A percentile compares a stretch with the other conserved stretches of the same genome.
These are phyloP conservation scores for Andrena chrysosceles DNA, from an alignment of 2,888 invertebrate genomes.

Conservation along the genomic window DNA sequence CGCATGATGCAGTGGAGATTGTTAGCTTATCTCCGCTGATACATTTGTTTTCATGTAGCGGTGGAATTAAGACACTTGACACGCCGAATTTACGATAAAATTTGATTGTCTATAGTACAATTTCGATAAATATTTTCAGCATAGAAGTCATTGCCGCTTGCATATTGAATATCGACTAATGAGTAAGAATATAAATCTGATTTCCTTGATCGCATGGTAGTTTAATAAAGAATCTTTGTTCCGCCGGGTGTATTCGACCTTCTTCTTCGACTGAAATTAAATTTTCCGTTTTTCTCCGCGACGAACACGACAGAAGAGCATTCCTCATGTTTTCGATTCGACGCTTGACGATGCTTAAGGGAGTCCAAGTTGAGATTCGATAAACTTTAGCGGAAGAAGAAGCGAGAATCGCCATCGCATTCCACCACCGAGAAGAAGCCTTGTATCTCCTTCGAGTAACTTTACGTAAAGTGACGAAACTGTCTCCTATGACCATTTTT, in stretches of 20 bases:
- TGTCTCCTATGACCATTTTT: conserved; percentile 28
- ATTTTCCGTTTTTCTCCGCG: conserved; percentile 28
- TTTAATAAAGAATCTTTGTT: not conserved
- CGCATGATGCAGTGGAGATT: conserved; percentile 9
- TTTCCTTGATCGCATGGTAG: not conserved
- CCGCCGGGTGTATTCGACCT: not conserved
- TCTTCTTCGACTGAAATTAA: conserved; percentile 26
- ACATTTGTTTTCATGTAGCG: conserved; percentile 17
- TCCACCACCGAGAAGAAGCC: not conserved
- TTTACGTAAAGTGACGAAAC: conserved; percentile 27
- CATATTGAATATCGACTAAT: not conserved
- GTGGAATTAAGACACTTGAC: conserved; percentile 20
- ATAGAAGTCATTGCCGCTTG: conserved; percentile 13
- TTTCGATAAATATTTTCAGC: conserved; percentile 15
- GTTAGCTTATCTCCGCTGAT: conserved; percentile 25
- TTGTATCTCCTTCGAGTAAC: conserved; percentile 7
- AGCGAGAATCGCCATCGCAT: conserved; percentile 14
- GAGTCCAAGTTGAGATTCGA: conserved; percentile 40
- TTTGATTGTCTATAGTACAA: conserved; percentile 25
- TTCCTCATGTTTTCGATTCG: conserved; percentile 51
- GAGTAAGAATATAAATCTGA: conserved; percentile 3
- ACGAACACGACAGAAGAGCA: conserved; percentile 10
- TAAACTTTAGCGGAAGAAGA: conserved; percentile 48
- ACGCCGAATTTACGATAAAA: conserved; percentile 40
- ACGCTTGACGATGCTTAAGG: conserved; percentile 61